Evolutionary conservation across 2,797 vertebrate genomes (phyloP), one percentile per base, ranked within the genome.

Genomic region (Microctenopoma stevenorrisi): DNA sequence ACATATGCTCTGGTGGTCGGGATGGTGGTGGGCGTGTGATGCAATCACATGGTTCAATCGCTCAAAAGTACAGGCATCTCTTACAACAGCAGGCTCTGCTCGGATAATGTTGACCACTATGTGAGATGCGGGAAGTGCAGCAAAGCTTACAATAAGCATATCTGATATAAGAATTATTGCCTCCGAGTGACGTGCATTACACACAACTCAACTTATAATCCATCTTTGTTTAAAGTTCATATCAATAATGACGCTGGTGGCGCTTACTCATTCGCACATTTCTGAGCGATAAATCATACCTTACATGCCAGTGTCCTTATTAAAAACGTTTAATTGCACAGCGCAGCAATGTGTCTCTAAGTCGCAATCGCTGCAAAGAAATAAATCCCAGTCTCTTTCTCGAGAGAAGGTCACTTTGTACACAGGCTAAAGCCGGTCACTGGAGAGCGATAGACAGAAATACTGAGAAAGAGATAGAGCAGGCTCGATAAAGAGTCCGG

Each of bases 351-450:
- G 15, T 55, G 55, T 68, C 61, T 64, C 33, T 30, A 64, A 15
- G 6, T 15, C 2, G 3, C 16, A 71, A 67, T 66, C 35, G 30
- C 18, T 62, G 26, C 46, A 76, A 79, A 64, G 59, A 74, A 47
- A 15, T 13, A 44, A 46, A 46, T 3, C 26, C 6, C n/a, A 9
- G 2, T 18, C 59, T 78, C 46, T 13, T n/a, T 18, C 18, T 2
- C 68, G 42, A 55, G n/a, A 71, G 22, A 74, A 72, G 50, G 55
- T 73, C 64, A 60, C 50, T 38, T 22, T 35, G 53, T 68, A 58
- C 52, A 66, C 48, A 62, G 46, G 14, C 49, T 68, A 9, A 43
- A 22, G 51, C 67, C 30, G 14, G 53, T 58, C 78, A 75, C 56
- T 5, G 22, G 26, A 52, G 26, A 52, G 64, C 58, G 40, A 65